A percentile compares a stretch with the other conserved stretches of the same genome.
Conservation (phyloP, 2,888 invertebrate genomes). For the Dolomedes plantarius region DNA sequence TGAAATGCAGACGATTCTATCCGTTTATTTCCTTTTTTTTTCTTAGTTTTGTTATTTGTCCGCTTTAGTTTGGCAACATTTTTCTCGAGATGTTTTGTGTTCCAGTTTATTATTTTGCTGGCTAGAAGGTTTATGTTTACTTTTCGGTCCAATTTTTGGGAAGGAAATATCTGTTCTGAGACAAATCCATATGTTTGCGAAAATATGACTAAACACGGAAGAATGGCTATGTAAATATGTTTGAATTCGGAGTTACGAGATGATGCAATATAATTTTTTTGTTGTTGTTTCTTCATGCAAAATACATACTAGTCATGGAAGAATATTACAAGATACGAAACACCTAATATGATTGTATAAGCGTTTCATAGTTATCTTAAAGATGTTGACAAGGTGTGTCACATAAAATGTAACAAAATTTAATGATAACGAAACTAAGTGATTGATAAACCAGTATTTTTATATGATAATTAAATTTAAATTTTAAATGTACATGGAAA, state of each 20-base stretch:
- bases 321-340: no score
- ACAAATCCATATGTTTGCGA: background rate
- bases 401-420: no score
- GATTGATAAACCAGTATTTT: no score
- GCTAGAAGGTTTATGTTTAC: background rate
- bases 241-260: background rate
- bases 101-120: background rate
- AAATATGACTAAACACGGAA: background rate
- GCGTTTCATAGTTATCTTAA: no score
- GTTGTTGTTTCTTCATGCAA: background rate
- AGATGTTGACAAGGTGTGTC: no score
- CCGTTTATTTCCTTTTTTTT: conserved; percentile 8
- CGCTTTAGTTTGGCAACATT: conserved; percentile 4
- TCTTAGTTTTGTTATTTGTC: background rate
- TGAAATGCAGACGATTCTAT: conserved; percentile 6
- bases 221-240: background rate
- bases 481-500: no score
- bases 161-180: background rate
- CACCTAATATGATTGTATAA: no score
- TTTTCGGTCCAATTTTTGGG: background rate
- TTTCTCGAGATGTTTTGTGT: background rate
- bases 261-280: background rate
- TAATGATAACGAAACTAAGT: no score
- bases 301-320: no score
- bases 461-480: no score